These are phyloP conservation scores for Lasioglossum oenotherae DNA, from an alignment of 2,888 invertebrate species.

Conservation along the genomic window DNA sequence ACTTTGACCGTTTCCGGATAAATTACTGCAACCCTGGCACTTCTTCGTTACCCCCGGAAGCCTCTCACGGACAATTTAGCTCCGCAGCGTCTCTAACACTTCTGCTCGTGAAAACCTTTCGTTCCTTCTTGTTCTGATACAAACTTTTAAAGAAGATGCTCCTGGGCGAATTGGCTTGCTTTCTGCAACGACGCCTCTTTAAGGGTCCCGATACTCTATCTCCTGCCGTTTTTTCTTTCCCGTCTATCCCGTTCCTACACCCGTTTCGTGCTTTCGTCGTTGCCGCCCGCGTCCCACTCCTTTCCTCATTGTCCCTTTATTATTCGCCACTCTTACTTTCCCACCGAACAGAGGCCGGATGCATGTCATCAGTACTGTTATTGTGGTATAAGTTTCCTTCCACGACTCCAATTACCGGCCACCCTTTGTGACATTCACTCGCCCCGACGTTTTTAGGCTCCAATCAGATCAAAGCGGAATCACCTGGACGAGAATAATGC, in stretches of 20 bases:
- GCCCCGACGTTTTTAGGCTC: constrained; percentile 17
- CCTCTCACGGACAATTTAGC: constrained; percentile 80
- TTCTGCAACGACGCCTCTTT: constrained; percentile 74
- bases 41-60: constrained; percentile 67
- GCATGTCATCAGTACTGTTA: constrained; percentile 76
- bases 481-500: constrained; percentile 5
- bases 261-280: constrained; percentile 25
- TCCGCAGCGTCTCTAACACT: constrained; percentile 67
- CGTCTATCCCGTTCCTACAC: background rate
- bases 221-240: constrained; percentile 12
- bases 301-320: constrained; percentile 27
- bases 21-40: constrained; percentile 67
- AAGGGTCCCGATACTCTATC: constrained; percentile 61
- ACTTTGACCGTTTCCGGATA: constrained; percentile 62
- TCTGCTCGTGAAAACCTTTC: constrained; percentile 62
- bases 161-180: constrained; percentile 79
- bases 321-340: constrained; percentile 16
- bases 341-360: constrained; percentile 50
- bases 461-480: constrained; percentile 45
- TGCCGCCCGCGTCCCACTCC: constrained; percentile 35
- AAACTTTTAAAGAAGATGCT: constrained; percentile 83
- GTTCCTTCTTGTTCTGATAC: constrained; percentile 74
- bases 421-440: constrained; percentile 50
- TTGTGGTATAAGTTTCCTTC: constrained; percentile 75
- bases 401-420: constrained; percentile 72